Evolutionary conservation across 1,140 invertebrate genomes (phyloP).

Genomic region (Ganaspis sp.): DNA sequence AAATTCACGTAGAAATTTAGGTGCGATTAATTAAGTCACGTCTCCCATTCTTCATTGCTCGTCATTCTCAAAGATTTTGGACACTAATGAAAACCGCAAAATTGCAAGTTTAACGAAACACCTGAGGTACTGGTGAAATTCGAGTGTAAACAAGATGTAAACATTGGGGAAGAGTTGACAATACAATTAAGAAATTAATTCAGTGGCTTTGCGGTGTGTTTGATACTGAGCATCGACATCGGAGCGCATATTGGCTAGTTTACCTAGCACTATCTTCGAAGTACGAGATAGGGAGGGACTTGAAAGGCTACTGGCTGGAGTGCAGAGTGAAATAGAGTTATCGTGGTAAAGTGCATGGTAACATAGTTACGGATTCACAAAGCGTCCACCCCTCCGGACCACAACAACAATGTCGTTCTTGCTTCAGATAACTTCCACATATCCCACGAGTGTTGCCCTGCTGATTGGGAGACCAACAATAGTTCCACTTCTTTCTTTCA

Average conservation of each 20-base stretch:
- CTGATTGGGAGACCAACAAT: constrained; percentile 29
- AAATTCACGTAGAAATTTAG: too few species aligned
- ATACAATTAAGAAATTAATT: constrained; percentile 15
- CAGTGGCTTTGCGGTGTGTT: constrained; percentile 15
- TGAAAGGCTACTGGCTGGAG: constrained; percentile 45
- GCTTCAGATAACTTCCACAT: constrained; percentile 18
- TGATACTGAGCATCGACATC: constrained; percentile 20
- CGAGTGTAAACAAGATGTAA: not conserved
- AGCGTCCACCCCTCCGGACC: constrained; percentile 57
- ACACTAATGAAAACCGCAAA: too few species aligned
- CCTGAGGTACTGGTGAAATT: too few species aligned
- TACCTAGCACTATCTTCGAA: constrained; percentile 56
- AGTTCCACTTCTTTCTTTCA: constrained; percentile 19
- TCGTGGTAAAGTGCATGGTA: constrained; percentile 74
- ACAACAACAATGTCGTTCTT: constrained; percentile 53
- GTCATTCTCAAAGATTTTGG: too few species aligned
- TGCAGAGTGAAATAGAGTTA: constrained; percentile 66
- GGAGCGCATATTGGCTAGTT: constrained; percentile 55
- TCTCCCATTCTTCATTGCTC: too few species aligned
- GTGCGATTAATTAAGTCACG: too few species aligned
- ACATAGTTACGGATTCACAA: constrained; percentile 72
- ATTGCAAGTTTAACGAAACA: too few species aligned
- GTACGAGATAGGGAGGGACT: constrained; percentile 41
- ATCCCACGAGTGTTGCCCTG: constrained; percentile 3
- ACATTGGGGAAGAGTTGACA: not conserved